These are phyloP conservation scores for Sminthurides bifidus DNA, from an alignment of 1,140 invertebrate genomes.

Conservation along the genomic window DNA sequence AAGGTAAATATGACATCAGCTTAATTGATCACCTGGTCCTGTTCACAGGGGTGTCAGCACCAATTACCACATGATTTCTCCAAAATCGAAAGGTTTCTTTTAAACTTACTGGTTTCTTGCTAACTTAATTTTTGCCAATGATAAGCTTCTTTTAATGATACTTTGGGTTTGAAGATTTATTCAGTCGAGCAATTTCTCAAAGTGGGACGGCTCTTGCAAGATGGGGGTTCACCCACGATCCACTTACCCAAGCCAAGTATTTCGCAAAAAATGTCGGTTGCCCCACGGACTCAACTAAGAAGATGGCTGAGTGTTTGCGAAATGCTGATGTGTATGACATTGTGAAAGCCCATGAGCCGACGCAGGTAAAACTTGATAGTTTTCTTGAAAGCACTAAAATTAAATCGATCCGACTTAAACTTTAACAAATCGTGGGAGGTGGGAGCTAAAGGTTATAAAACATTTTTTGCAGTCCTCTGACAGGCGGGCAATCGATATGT, in stretches of 20 bases:
- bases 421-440: no score
- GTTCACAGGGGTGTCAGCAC: no score
- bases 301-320: conserved; percentile 33
- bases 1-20: no score
- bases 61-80: conserved; percentile 14
- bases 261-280: conserved; percentile 44
- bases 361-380: no score
- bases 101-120: neutral
- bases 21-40: no score
- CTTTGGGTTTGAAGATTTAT: conserved; percentile 11
- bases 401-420: no score
- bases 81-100: conserved; percentile 11
- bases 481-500: no score
- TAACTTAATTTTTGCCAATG: neutral
- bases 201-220: conserved; percentile 51
- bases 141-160: no score
- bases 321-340: conserved; percentile 3
- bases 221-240: conserved; percentile 57
- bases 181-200: conserved; percentile 13
- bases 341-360: conserved; percentile 7
- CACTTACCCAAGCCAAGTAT: conserved; percentile 47
- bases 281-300: conserved; percentile 48
- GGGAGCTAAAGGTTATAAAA: no score
- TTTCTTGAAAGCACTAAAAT: no score
- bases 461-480: no score